Evolutionary conservation across 1,140 invertebrate species (phyloP).

Genomic region (Rhizoglyphus robini): DNA sequence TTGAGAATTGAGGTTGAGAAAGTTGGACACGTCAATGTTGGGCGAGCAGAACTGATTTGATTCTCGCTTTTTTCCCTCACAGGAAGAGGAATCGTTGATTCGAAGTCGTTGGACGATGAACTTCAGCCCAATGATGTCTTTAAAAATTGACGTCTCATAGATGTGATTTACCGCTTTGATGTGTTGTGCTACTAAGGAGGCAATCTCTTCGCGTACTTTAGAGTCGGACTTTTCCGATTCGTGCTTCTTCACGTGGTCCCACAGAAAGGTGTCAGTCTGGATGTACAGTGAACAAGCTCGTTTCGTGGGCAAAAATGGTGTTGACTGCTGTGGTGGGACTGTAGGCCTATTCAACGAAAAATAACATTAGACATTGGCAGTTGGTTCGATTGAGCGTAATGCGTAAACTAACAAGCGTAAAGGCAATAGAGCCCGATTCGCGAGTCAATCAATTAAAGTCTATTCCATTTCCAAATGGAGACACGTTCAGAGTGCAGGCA

Average conservation of each 20-base stretch:
- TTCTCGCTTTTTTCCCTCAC: conserved; percentile 44
- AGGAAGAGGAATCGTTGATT: conserved; percentile 77
- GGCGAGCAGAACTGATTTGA: conserved; percentile 88
- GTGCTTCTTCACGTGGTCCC: conserved; percentile 65
- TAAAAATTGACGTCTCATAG: conserved; percentile 86
- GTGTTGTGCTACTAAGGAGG: conserved; percentile 91
- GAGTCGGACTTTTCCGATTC: conserved; percentile 39
- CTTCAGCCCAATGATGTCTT: conserved; percentile 83
- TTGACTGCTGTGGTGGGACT: background rate
- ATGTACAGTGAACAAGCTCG: conserved; percentile 55
- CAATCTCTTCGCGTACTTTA: conserved; percentile 89
- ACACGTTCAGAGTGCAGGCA: no score
- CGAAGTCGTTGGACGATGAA: conserved; percentile 95
- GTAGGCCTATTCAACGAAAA: background rate
- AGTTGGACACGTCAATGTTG: conserved; percentile 98
- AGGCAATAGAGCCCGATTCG: no score
- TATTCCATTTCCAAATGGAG: no score
- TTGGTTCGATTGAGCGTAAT: no score
- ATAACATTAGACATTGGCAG: no score
- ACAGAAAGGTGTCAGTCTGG: conserved; percentile 93
- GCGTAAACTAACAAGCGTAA: no score
- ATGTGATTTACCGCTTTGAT: conserved; percentile 97
- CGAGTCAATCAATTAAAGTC: no score
- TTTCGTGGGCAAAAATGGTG: conserved; percentile 5
- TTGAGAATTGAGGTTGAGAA: conserved; percentile 91